Evolutionary conservation across 1,140 invertebrate species (phyloP).

Genomic region (Drosophila dunni): DNA sequence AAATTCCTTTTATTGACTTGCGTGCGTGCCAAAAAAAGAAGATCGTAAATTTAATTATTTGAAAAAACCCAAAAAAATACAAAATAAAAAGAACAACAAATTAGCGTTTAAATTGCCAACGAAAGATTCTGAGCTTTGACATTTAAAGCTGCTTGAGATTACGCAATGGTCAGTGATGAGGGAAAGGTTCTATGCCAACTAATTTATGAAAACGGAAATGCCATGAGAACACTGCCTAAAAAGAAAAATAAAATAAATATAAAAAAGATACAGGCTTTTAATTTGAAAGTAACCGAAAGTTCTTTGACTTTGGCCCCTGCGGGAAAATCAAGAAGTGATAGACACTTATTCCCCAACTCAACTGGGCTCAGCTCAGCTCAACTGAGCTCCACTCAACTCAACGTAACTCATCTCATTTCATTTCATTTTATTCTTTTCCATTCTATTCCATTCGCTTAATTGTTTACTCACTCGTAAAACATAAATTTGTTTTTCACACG

Average conservation of each 20-base stretch:
- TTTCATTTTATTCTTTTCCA: constrained; percentile 16
- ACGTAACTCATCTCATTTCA: constrained; percentile 23
- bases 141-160: constrained; percentile 54
- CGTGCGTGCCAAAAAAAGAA: constrained; percentile 57
- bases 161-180: constrained; percentile 55
- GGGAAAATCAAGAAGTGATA: constrained; percentile 31
- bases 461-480: constrained; percentile 57
- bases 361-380: not conserved
- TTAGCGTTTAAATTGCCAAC: constrained; percentile 37
- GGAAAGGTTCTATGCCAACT: constrained; percentile 45
- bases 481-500: constrained; percentile 63
- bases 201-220: constrained; percentile 75
- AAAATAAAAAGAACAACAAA: constrained; percentile 31
- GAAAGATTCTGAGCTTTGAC: constrained; percentile 35
- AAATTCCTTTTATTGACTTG: constrained; percentile 65
- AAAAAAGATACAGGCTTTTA: constrained; percentile 43
- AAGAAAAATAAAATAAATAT: not conserved
- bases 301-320: constrained; percentile 62
- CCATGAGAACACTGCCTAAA: constrained; percentile 36
- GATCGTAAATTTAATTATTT: constrained; percentile 31
- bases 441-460: constrained; percentile 57
- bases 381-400: too few relatives aligned
- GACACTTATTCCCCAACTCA: constrained; percentile 30
- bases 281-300: constrained; percentile 75
- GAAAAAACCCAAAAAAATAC: not conserved